These are phyloP conservation scores for Phaonia tiefii DNA, from an alignment of 2,888 invertebrate genomes.

Conservation along the genomic window DNA sequence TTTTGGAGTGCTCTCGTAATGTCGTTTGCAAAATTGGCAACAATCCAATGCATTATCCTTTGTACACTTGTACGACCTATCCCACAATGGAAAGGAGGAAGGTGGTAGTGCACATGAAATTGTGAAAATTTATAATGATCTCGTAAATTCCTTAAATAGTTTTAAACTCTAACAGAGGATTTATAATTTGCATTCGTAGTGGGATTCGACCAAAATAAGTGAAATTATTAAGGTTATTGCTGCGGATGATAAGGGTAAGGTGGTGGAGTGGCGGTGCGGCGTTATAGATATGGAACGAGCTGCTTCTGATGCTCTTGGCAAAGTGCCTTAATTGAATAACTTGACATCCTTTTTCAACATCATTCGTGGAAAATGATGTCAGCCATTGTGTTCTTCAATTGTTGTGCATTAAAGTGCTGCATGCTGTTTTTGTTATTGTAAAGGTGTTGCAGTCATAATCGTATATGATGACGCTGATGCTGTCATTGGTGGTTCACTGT, in stretches of 20 bases:
- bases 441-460: conserved; percentile 14
- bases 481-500: background rate
- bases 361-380: background rate
- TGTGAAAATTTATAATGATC: conserved; percentile 36
- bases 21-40: conserved; percentile 27
- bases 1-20: background rate
- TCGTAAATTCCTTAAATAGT: conserved; percentile 25
- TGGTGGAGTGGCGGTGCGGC: no score
- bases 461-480: background rate
- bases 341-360: conserved; percentile 2
- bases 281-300: no score
- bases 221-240: background rate
- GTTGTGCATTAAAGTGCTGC: background rate
- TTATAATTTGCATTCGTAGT: conserved; percentile 15
- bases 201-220: background rate
- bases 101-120: no score
- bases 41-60: conserved; percentile 3
- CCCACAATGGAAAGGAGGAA: background rate
- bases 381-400: background rate
- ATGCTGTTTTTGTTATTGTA: background rate
- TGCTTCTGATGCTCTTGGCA: conserved; percentile 11
- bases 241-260: no score
- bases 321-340: conserved; percentile 18
- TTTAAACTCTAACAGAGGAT: conserved; percentile 20
- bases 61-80: background rate